These are phyloP conservation scores for Pollenia amentaria DNA, from an alignment of 2,888 invertebrate species.

Conservation along the genomic window DNA sequence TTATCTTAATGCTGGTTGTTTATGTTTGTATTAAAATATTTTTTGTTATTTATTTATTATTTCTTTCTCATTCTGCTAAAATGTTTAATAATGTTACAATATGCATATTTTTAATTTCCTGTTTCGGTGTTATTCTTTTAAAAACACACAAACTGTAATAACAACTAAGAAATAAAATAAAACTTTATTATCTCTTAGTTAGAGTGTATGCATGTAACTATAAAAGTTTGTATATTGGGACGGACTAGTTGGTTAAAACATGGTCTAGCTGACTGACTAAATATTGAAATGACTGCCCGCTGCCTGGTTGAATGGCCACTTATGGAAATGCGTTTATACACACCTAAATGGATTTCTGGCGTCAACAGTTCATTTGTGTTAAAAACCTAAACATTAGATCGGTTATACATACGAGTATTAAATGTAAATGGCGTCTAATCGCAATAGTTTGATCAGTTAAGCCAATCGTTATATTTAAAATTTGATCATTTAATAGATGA, in stretches of 20 bases:
- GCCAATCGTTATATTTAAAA: constrained; percentile 67
- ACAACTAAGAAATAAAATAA: constrained; percentile 48
- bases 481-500: constrained; percentile 60
- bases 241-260: constrained; percentile 25
- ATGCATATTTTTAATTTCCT: constrained; percentile 59
- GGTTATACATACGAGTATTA: constrained; percentile 32
- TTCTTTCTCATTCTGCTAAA: constrained; percentile 15
- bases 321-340: constrained; percentile 47
- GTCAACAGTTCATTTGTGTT: constrained; percentile 56
- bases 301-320: constrained; percentile 23
- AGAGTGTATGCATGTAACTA: background rate
- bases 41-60: constrained; percentile 23
- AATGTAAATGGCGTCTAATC: constrained; percentile 70
- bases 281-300: background rate
- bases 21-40: constrained; percentile 61
- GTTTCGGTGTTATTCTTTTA: constrained; percentile 58
- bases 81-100: constrained; percentile 26
- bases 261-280: constrained; percentile 3
- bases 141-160: constrained; percentile 38
- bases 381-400: constrained; percentile 44
- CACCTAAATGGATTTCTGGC: constrained; percentile 63
- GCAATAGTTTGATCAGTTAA: constrained; percentile 71
- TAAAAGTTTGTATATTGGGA: background rate
- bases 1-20: constrained; percentile 70
- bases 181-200: constrained; percentile 10